phyloP scores from a whole-genome alignment of 2,113 vertebrate genomes.

The Hylia prasina region DNA sequence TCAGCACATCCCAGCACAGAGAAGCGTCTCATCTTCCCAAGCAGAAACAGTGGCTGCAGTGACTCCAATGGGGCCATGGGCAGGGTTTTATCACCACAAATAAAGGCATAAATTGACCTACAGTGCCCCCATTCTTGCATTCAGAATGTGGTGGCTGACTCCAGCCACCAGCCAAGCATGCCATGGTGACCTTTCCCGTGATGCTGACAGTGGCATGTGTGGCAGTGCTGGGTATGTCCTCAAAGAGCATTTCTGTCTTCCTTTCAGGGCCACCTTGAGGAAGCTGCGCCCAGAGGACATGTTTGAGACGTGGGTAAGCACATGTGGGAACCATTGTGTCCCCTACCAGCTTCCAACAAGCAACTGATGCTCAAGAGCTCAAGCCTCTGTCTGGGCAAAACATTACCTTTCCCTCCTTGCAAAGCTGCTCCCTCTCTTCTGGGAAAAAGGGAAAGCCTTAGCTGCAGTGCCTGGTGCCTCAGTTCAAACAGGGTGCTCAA shows the following conservation, averaged over 20 bases:
- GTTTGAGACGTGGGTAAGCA: slow-evolving; percentile 96
- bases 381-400: not conserved
- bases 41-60: not conserved
- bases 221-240: not conserved
- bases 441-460: not conserved
- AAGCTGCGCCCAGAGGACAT: slow-evolving; percentile 94
- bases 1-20: not conserved
- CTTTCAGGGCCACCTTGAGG: slow-evolving; percentile 87
- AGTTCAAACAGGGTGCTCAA: not conserved
- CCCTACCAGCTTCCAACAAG: not conserved
- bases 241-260: not conserved
- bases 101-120: not conserved
- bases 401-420: not conserved
- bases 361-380: not conserved
- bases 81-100: not conserved
- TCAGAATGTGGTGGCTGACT: not conserved
- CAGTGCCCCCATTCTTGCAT: not conserved
- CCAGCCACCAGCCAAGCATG: not conserved
- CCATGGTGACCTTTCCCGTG: not conserved
- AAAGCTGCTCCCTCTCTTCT: not conserved
- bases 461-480: not conserved
- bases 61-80: not conserved
- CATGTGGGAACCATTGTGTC: rapidly evolving
- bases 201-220: rapidly evolving
- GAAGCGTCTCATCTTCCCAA: not conserved